Evolutionary conservation across 2,888 invertebrate genomes (phyloP), one percentile per base, ranked within the genome.

Genomic region (Sesia bembeciformis): DNA sequence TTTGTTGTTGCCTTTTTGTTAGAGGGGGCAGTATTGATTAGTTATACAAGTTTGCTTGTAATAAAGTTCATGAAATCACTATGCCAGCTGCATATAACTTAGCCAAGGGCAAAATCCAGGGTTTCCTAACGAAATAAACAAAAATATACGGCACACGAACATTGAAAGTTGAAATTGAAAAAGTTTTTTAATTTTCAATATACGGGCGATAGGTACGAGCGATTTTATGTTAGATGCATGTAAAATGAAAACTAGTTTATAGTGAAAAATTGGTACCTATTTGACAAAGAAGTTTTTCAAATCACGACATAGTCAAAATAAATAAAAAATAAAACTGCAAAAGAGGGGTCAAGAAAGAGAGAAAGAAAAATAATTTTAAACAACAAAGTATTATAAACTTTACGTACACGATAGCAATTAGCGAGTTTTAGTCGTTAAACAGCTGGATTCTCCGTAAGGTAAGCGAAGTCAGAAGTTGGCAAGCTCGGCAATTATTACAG

Each of bases 111-210:
- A 53, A 61, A 60, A 60, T 62, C 53, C 49, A 62, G 56, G 49
- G 53, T 62, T 52, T 40, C 7, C 40, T 52, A 41, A 62, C 53
- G 53, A 51, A 61, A 53, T 55, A 51, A 53, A 39, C 40, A n/a
- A 40, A 54, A 55, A 61, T 41, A 58, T 61, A 59, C 56, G 52
- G 58, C 23, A 52, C 40, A 52, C 51, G 57, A 60, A 59, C 57
- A 62, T 62, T 51, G 52, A 52, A 64, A 65, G 61, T 63, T 63
- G 56, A 66, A 65, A 67, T 69, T 67, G 65, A 66, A 69, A 69
- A 69, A 69, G 58, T 67, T 65, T 62, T 54, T 52, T 57, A 46
- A 46, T 46, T 46, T 46, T 46, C 46, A 46, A 46, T 46, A 46
- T 46, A 23, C 46, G 46, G 7, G 46, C 46, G 46, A 46, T 46